A percentile compares a stretch with the other conserved stretches of the same genome.
Conservation (phyloP, 2,888 invertebrate genomes). For the Cylloceria caligata region DNA sequence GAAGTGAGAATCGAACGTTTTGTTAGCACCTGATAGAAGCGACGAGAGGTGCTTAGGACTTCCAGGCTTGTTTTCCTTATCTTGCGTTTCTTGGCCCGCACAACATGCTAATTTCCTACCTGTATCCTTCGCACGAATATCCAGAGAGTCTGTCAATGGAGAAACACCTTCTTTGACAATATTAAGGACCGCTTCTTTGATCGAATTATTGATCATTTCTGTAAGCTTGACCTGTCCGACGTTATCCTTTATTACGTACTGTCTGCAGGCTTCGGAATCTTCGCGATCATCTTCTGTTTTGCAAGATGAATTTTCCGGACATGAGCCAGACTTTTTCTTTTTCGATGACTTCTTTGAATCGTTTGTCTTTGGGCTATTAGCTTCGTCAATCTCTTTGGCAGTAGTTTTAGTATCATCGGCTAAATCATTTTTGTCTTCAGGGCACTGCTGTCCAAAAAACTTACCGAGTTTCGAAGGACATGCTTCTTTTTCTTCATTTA, state of each 20-base stretch:
- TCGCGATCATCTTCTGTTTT: slow-evolving; percentile 9
- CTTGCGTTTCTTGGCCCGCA: slow-evolving; percentile 18
- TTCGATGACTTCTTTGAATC: slow-evolving; percentile 33
- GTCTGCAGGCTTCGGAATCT: slow-evolving; percentile 33
- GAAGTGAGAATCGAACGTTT: slow-evolving; percentile 59
- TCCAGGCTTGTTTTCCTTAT: slow-evolving; percentile 32
- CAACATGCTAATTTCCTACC: not conserved
- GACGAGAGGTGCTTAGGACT: slow-evolving; percentile 40
- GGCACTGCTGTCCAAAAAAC: slow-evolving; percentile 24
- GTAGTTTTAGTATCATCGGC: slow-evolving; percentile 3
- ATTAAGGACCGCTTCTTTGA: slow-evolving; percentile 74
- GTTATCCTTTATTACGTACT: slow-evolving; percentile 39
- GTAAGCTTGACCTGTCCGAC: slow-evolving; percentile 66
- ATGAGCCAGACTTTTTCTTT: not conserved
- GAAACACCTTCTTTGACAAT: slow-evolving; percentile 71
- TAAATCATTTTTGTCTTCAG: slow-evolving; percentile 13
- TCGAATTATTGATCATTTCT: slow-evolving; percentile 74
- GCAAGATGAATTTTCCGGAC: not conserved
- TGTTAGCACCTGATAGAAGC: slow-evolving; percentile 30
- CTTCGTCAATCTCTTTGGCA: slow-evolving; percentile 19
- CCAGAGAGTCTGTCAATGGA: slow-evolving; percentile 44
- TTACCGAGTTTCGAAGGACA: slow-evolving; percentile 27
- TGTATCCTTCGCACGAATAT: slow-evolving; percentile 20
- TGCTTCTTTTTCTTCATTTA: not conserved
- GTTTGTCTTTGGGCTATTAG: slow-evolving; percentile 17